Conservation (phyloP, 2,888 invertebrate genomes). For the Flexamia atlantica region DNA sequence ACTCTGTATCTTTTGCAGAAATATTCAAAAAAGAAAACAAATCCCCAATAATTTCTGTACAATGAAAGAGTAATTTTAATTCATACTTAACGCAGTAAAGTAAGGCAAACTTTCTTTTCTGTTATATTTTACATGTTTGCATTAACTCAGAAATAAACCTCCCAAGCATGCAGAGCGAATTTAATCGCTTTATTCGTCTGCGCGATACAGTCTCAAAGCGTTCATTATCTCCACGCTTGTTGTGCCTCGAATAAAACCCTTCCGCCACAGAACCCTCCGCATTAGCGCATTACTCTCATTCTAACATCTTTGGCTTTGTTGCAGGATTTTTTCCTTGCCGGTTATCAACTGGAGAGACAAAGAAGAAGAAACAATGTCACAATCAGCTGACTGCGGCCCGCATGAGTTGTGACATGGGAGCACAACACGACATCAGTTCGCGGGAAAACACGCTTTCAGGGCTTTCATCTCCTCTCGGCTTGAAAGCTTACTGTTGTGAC, state of each 20-base stretch:
- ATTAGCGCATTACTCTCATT: background rate
- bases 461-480: constrained; percentile 19
- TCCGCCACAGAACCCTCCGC: background rate
- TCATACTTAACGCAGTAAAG: too few relatives aligned
- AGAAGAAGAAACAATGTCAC: constrained; percentile 43
- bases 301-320: constrained; percentile 21
- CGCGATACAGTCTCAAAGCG: background rate
- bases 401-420: background rate
- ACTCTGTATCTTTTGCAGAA: too few relatives aligned
- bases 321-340: constrained; percentile 18
- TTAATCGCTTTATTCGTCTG: too few relatives aligned
- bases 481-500: constrained; percentile 20
- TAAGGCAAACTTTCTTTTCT: too few relatives aligned
- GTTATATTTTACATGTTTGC: too few relatives aligned
- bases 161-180: too few relatives aligned
- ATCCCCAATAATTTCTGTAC: too few relatives aligned
- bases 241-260: constrained; percentile 16
- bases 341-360: constrained; percentile 39
- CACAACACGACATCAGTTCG: background rate
- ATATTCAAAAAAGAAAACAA: too few relatives aligned
- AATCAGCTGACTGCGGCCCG: constrained; percentile 37
- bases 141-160: too few relatives aligned
- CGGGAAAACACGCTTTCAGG: background rate
- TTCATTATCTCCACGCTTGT: background rate
- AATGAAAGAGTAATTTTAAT: too few relatives aligned